Base-by-base conservation (phyloP, 2,113 vertebrate genomes). In the Vombatus ursinus region DNA sequence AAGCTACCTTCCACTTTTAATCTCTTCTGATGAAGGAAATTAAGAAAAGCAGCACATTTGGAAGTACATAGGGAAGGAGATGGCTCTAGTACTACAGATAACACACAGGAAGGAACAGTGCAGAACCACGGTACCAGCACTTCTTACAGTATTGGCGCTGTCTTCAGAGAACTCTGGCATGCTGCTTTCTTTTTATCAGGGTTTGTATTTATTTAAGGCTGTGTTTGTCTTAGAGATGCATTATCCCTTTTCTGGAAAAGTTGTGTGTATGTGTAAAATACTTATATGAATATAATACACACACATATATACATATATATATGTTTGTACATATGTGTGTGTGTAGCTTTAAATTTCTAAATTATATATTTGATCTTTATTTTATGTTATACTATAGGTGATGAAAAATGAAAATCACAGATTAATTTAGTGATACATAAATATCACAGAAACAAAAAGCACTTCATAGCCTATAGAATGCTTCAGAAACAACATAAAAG, bases 1-100 rank as follows among this genome's bases (percentile, higher is more conserved):
- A 98, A 98, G 95, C 96, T 98, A 92, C 97, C 93, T 98, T 98
- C 95, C 61, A 94, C 97, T 99, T 98, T 99, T 98, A 98, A 99
- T 99, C 98, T 99, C 98, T 99, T 99, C 99, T 98, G 98, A 98
- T 98, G 95, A 99, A 99, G 99, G 99, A 99, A 99, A 99, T 99
- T 99, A 98, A 99, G 99, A 99, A 99, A 99, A 99, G 99, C 99
- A 96, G 99, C 99, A 98, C 99, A 99, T 98, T 99, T 99, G 99
- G 99, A 99, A 99, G 99, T 99, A 97, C 99, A 99, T 98, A 99
- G 99, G 98, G 99, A 99, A 99, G 99, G 99, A 97, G 99, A 99
- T 98, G 99, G 99, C 98, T 99, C 99, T 99, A 99, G 99, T 98
- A 99, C 99, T 98, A 99, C 99, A 98, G 99, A 99, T 99, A 99